phyloP scores from a whole-genome alignment of 2,797 vertebrate genomes.

The Sebastes flavidus region DNA sequence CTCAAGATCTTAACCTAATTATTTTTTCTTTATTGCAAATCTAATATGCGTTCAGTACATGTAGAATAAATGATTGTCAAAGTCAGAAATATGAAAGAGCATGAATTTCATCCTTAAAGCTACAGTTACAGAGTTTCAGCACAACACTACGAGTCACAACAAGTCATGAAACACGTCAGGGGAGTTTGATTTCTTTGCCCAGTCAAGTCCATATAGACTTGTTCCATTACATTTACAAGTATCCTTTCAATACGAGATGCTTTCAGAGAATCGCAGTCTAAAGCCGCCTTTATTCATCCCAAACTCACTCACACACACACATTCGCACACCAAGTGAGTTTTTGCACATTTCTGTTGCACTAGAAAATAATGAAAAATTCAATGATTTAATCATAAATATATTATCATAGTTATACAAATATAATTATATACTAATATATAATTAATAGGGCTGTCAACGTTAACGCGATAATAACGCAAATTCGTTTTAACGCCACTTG shows the following conservation, averaged over 20 bases:
- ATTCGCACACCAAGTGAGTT: conserved; percentile 5
- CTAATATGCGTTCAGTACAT: neutral
- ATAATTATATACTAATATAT: conserved; percentile 25
- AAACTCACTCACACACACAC: conserved; percentile 4
- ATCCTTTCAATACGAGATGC: neutral
- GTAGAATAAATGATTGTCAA: conserved; percentile 49
- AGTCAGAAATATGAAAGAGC: conserved; percentile 1
- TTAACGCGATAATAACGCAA: no score
- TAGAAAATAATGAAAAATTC: conserved; percentile 34
- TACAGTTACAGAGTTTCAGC: neutral
- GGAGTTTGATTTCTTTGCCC: neutral
- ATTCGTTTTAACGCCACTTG: accelerated
- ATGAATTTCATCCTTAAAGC: conserved; percentile 8
- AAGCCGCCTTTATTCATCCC: conserved; percentile 12
- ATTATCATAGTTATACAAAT: conserved; percentile 19
- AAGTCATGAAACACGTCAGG: no score
- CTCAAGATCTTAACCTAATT: neutral
- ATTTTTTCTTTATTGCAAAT: neutral
- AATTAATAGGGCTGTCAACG: neutral
- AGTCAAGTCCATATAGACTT: neutral
- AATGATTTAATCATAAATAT: conserved; percentile 53
- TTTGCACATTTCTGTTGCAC: conserved; percentile 40
- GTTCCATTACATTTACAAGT: neutral
- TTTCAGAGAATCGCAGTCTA: conserved; percentile 26
- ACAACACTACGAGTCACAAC: neutral